These are phyloP conservation scores for Centropus unirufus DNA, from an alignment of 2,113 vertebrate species.

Conservation along the genomic window DNA sequence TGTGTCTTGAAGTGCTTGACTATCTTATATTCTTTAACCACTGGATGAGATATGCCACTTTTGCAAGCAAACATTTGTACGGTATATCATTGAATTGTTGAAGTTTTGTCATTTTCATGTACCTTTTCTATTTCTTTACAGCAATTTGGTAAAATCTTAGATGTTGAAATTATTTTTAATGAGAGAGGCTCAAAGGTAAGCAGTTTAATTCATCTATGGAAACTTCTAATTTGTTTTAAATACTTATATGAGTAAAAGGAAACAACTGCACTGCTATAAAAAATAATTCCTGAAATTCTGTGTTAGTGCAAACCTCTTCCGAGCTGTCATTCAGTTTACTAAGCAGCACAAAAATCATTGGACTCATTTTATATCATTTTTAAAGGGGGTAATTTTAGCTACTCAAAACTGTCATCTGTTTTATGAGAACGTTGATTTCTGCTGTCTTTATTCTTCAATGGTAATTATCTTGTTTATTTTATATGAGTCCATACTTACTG, in stretches of 20 bases:
- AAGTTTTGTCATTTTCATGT: conserved; percentile 56
- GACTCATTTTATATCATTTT: conserved; percentile 41
- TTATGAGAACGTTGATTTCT: conserved; percentile 62
- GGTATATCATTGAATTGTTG: not conserved
- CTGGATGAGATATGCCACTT: not conserved
- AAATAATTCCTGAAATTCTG: not conserved
- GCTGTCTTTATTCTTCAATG: conserved; percentile 70
- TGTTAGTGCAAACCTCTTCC: not conserved
- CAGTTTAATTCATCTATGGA: conserved; percentile 64
- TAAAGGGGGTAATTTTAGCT: conserved; percentile 55
- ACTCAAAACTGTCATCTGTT: conserved; percentile 60
- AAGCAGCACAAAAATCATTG: conserved; percentile 42
- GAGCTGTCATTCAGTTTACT: conserved; percentile 39
- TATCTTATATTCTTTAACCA: not conserved
- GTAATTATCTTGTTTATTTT: conserved; percentile 78
- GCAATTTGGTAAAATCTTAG: conserved; percentile 98
- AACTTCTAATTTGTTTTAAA: conserved; percentile 7
- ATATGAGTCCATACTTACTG: conserved; percentile 71
- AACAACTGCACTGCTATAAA: conserved; percentile 75
- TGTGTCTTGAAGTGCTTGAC: not conserved
- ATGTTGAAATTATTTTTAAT: conserved; percentile 98
- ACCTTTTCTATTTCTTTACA: conserved; percentile 83
- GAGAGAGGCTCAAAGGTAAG: conserved; percentile 94
- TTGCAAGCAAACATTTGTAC: not conserved
- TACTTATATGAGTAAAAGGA: conserved; percentile 38